A percentile compares a stretch with the other conserved stretches of the same genome.
phyloP scores from a whole-genome alignment of 2,797 vertebrate genomes.

The Thamnophis elegans region DNA sequence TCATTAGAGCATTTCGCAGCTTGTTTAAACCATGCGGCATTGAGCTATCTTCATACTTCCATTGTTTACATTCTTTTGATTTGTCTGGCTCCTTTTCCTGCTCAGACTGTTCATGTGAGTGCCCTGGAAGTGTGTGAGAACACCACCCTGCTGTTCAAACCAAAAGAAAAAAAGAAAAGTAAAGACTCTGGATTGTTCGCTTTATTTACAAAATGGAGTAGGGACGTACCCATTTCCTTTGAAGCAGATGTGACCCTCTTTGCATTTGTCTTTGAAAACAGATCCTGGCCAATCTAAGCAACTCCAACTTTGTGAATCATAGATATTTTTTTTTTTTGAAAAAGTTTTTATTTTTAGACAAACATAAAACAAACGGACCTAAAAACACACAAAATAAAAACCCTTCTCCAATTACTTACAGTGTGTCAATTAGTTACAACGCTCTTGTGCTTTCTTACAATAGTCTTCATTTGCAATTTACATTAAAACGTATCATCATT shows the following conservation, averaged over 20 bases:
- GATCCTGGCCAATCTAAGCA: no score
- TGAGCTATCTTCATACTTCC: conserved; percentile 26
- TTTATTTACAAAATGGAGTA: neutral
- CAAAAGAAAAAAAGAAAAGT: no score
- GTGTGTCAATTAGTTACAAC: no score
- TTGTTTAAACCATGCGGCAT: neutral
- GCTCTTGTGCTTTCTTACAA: no score
- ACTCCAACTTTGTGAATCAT: no score
- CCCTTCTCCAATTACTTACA: no score
- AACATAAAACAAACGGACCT: no score
- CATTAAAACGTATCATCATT: no score
- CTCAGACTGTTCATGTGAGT: neutral
- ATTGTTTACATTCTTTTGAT: conserved; percentile 26
- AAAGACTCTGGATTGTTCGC: neutral
- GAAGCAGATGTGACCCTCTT: neutral
- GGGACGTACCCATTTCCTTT: neutral
- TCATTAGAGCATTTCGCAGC: neutral
- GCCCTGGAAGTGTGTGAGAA: neutral
- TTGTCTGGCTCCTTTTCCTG: neutral
- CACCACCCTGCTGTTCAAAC: neutral
- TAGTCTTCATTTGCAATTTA: no score
- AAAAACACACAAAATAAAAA: no score
- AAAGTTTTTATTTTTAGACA: no score
- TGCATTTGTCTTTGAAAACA: neutral
- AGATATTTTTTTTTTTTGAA: no score